Evolutionary conservation across 2,797 vertebrate genomes (phyloP), one percentile per base, ranked within the genome.

Genomic region (Gymnoscopelus microlampas): DNA sequence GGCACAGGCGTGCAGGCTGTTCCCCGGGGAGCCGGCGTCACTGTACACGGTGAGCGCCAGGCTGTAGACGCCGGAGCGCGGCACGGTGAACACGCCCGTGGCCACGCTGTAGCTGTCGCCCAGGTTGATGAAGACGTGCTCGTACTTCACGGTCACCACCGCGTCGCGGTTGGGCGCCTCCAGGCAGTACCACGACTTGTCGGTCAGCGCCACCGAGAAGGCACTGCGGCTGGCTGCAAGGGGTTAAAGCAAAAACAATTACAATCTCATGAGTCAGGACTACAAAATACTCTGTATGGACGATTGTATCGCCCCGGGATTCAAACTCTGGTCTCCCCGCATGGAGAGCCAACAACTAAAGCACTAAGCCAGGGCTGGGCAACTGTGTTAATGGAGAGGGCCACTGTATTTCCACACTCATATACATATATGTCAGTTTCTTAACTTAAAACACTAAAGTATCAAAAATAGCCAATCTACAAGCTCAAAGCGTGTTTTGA

Each of bases 181-280:
- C 4, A 5, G 5, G 32, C 32, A 6, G 66, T 83, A 90, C 3
- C 0, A 19, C 0, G 63, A 1, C 0, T 0, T 29, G 3, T 48
- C 7, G 0, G 69, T 55, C 1, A 95, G 87, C n/a, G 90, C 70
- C 5, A 91, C 89, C 0, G 94, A 94, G 82, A 94, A 94, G 72
- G 88, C 92, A 4, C 85, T 91, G 67, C 91, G 91, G 63, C 78
- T 89, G 14, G 77, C 93, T 94, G 82, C 3, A 51, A 3, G 88
- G 87, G 26, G 3, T 29, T 29, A 29, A 29, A 29, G 26, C 26
- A 19, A 19, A 19, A 19, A n/a, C n/a, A 19, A 19, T 19, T 19
- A 19, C 19, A 19, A 19, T 19, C 19, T 1, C 19, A 19, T 19
- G 19, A 19, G 19, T 19, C 19, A 19, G 1, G 19, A 19, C 19